Conservation (phyloP, 2,888 invertebrate species). For the Campopleginae sp. region DNA sequence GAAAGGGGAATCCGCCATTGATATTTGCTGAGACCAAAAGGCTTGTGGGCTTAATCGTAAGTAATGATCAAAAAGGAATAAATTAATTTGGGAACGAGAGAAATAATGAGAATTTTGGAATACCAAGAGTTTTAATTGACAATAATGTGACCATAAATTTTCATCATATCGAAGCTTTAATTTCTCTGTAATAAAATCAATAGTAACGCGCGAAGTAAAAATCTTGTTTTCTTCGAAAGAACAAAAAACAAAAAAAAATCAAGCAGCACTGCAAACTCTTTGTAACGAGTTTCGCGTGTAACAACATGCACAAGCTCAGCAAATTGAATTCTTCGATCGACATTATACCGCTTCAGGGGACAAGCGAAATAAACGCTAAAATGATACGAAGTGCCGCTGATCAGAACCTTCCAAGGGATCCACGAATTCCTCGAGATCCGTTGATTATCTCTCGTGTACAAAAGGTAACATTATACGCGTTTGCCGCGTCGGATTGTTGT, state of each 20-base stretch:
- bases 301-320: conserved; percentile 78
- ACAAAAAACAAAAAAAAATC: not conserved
- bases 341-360: conserved; percentile 82
- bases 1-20: conserved; percentile 39
- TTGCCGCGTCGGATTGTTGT: not conserved
- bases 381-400: conserved; percentile 57
- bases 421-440: conserved; percentile 81
- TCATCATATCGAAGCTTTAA: not conserved
- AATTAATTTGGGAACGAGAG: not conserved
- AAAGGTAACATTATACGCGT: conserved; percentile 79
- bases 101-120: not conserved
- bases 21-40: conserved; percentile 8
- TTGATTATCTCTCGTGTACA: conserved; percentile 85
- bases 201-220: conserved; percentile 2
- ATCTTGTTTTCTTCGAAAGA: conserved; percentile 9
- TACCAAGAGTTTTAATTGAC: not conserved
- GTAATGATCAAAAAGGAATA: not conserved
- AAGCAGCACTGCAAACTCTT: not conserved
- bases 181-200: not conserved
- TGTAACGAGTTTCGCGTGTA: conserved; percentile 11
- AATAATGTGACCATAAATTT: not conserved
- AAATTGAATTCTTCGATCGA: conserved; percentile 82
- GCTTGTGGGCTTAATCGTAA: conserved; percentile 8
- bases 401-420: conserved; percentile 54
- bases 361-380: conserved; percentile 75